Base-by-base conservation (phyloP, 2,888 invertebrate species). In the Drosophila merina region DNA sequence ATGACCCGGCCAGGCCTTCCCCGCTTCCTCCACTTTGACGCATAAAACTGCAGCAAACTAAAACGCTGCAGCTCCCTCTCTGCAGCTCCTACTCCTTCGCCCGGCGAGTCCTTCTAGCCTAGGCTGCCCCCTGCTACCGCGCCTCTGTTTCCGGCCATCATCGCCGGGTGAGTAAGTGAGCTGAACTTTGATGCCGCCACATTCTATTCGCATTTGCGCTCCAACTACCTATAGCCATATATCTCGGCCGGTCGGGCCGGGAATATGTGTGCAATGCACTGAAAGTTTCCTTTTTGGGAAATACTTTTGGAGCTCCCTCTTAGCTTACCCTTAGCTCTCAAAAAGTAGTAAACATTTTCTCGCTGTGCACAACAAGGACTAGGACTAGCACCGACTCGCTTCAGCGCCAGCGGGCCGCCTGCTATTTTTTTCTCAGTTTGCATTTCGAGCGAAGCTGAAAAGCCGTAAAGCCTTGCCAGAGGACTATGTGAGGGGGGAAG, bases 181-280 rank as follows among this genome's bases (percentile, higher is more conserved):
- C 84, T 88, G 85, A 85, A 88, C 85, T 88, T 84, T 85, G 85
- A 88, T 85, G 88, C 87, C 81, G 88, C 78, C 86, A 85, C 84
- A 85, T 88, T 88, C 84, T 86, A 88, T 88, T 88, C 88, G 80
- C 84, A 84, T 84, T 84, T 84, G 79, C 60, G 62, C 70, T 76
- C 69, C 78, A 76, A 76, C 77, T 84, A 88, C 88, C 88, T 83
- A 76, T 82, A 72, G 67, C 71, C 86, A 83, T 85, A 88, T 86
- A 88, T 85, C 76, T 83, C 57, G 60, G 57, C 57, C 72, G 83
- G 77, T 68, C 69, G 77, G 77, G 72, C 72, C 73, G 80, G 64
- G 63, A 66, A 67, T 74, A 62, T 60, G 60, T 60, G 60, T 40
- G 14, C 48, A 10, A 20, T 48, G 14, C 60, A 60, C 60, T 9